Conservation (phyloP, 2,888 invertebrate genomes). For the Raillietiella orientalis region DNA sequence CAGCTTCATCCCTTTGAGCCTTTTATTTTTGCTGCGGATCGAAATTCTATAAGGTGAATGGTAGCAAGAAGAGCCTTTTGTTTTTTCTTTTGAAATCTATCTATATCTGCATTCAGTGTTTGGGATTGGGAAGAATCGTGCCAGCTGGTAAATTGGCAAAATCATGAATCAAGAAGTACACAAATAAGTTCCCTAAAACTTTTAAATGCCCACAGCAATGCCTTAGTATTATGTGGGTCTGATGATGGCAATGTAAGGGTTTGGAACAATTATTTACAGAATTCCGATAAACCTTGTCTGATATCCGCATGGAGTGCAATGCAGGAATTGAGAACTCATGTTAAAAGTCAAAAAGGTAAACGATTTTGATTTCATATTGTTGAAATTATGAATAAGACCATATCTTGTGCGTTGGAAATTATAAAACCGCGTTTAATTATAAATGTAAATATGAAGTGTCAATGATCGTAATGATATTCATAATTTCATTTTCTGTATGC, state of each 20-base stretch:
- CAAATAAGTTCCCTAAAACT: constrained; percentile 52
- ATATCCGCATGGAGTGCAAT: too few relatives aligned
- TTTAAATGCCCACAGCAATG: constrained; percentile 38
- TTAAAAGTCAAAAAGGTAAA: too few relatives aligned
- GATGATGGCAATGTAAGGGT: constrained; percentile 43
- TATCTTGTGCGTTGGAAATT: too few relatives aligned
- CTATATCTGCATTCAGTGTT: constrained; percentile 18
- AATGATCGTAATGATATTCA: too few relatives aligned
- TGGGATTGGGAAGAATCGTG: constrained; percentile 52
- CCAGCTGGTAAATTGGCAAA: constrained; percentile 23
- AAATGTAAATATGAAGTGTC: too few relatives aligned
- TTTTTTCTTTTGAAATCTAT: background rate
- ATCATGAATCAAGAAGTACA: constrained; percentile 13
- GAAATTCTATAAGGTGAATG: constrained; percentile 38
- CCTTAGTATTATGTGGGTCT: constrained; percentile 32
- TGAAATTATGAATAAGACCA: too few relatives aligned
- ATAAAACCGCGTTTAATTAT: too few relatives aligned
- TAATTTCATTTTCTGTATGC: too few relatives aligned
- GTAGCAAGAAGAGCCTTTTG: constrained; percentile 4
- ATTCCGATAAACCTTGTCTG: too few relatives aligned
- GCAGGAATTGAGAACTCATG: too few relatives aligned
- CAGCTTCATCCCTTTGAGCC: constrained; percentile 69
- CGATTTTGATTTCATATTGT: too few relatives aligned
- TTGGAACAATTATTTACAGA: constrained; percentile 25
- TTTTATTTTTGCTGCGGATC: constrained; percentile 53